Evolutionary conservation across 2,113 vertebrate species (phyloP), one percentile per base, ranked within the genome.

Genomic region (Stegostoma tigrinum): DNA sequence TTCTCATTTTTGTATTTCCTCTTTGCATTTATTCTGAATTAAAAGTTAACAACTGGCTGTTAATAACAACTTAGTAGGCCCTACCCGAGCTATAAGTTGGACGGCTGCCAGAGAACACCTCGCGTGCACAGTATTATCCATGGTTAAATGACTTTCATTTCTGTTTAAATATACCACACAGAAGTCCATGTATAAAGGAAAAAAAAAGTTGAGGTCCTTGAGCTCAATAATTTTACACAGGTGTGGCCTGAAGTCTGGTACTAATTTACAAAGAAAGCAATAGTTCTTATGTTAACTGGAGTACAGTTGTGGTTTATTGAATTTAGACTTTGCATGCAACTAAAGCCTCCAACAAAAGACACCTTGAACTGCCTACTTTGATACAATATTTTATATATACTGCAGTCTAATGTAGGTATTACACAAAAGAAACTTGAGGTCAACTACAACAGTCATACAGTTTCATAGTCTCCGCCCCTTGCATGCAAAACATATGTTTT

Each of bases 1-100:
- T 97, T 99, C 96, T 99, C 98, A 96, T 99, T 98, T 97, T 99
- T 99, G 96, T 97, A 99, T 78, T 98, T 98, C 96, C 98, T 98
- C 97, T 99, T 99, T 24, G 98, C 97, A 89, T 96, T 99, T 52
- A 98, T 97, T 61, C 99, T 99, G 96, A 94, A 96, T 96, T 96
- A 96, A 96, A 45, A 96, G 96, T 4, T 23, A 89, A 0, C 0
- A 45, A n/a, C 0, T 91, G 15, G 17, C 34, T 66, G 34, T 93
- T n/a, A 93, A 93, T 38, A 93, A 38, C 5, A 38, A 66, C 67
- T 93, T 66, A 38, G 17, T 10, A 38, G n/a, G 19, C 66, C 61
- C 55, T 61, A 61, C 7, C 7, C 12, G 0, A 61, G 55, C 55
- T 61, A 12, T 12, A 61, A 61, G 55, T 10, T 61, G 55, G 55